Base-by-base conservation (phyloP, 2,797 vertebrate genomes). In the Urophycis tenuis region DNA sequence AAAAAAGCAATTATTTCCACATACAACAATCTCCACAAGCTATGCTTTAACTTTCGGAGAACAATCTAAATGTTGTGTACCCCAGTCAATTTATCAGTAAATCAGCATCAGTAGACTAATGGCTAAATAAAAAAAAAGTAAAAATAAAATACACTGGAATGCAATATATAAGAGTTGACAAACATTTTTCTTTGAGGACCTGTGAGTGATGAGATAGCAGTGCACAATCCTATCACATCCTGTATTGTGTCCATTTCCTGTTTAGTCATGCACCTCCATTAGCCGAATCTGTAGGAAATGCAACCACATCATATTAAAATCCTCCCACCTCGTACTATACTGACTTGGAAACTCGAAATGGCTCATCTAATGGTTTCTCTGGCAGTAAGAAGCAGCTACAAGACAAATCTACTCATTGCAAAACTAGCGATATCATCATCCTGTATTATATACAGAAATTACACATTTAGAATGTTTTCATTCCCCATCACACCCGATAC, bases 221-320 rank as follows among this genome's bases (percentile, higher is more conserved):
- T 1, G 45, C 22, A 53, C 12, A 53, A 22, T 41, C 45, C 45
- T 49, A 49, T 49, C 45, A 49, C 22, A 22, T 19, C 45, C 45
- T 67, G 6, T 7, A 67, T n/a, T 67, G 60, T 29, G 11, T 67
- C 60, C 60, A 67, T 67, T 67, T 67, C 25, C 25, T 67, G 60
- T 67, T 29, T 34, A 78, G 80, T 85, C 71, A 78, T 85, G 78
- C 79, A 41, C 72, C 35, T 22, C 30, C 35, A 70, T 75, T 79
- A 53, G 36, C 74, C 80, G 30, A 75, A 41, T 39, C 25, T 31
- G 69, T 30, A 33, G 34, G 31, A 17, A 30, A 76, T 49, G 71
- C 53, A 72, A 77, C 5, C 29, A 74, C 72, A 85, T 72, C 75
- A 53, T 35, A 69, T 70, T 29, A 74, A 71, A 36, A 41, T 78